Base-by-base conservation (phyloP, 2,888 invertebrate species). In the Allolobophora icterica region DNA sequence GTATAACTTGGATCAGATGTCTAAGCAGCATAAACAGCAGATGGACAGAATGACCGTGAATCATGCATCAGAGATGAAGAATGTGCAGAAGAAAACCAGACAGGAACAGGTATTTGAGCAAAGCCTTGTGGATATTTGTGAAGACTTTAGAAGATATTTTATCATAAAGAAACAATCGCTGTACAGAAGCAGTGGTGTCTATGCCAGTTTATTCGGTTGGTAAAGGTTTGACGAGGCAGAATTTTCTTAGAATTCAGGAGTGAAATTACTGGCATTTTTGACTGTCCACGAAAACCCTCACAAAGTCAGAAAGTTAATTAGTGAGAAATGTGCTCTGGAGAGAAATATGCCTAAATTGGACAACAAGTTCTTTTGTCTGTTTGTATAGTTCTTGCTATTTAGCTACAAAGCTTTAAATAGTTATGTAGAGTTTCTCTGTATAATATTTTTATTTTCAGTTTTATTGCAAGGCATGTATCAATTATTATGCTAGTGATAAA, bases 41-140 rank as follows among this genome's bases (percentile, higher is more conserved):
- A 98, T 99, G 92, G 99, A 99, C 95, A 97, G 98, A 91, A 98
- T 98, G 2, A 99, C 99, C 95, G 97, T 97, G 89, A 97, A 97
- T 94, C 98, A 99, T 94, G 98, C 99, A 94, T 97, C 97, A 6
- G 99, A 99, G 94, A 96, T 99, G 92, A 96, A 98, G n/a, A 96
- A 97, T 91, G 97, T 98, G 21, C 98, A 98, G 91, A 99, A 99
- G 95, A 97, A 98, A 92, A 97, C 99, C 93, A 97, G 98, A 6
- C 96, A 97, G 15, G 99, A 99, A 94, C 99, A 99, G 96, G 96
- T 96, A 93, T 17, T 5, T 91, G 30, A 87, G 87, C 34, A 71
- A 30, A 71, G 33, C 90, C 34, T 87, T 19, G 35, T 87, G 30
- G 5, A 52, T n/a, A n/a, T 71, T 71, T 11, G 11, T 71, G 71